These are phyloP conservation scores for Ophthalmolycus amberensis DNA, from an alignment of 2,113 vertebrate species.

Conservation along the genomic window DNA sequence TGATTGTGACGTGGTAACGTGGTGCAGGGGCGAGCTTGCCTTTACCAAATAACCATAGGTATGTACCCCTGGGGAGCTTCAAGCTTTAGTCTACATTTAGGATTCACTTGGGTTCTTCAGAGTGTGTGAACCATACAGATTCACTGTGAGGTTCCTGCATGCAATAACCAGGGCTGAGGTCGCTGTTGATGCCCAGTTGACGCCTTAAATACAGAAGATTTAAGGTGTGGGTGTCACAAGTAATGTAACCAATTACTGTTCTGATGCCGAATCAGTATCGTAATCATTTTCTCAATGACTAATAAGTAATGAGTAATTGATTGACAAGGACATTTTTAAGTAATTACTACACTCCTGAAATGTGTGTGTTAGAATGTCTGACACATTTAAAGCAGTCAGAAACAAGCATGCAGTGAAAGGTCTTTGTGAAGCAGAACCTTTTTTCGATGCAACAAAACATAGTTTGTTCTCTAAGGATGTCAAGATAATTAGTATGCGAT, in stretches of 20 bases:
- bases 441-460: conserved; percentile 13
- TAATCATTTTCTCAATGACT: neutral
- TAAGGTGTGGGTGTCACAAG: neutral
- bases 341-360: neutral
- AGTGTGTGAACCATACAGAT: neutral
- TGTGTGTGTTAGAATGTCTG: neutral
- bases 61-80: neutral
- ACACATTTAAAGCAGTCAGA: neutral
- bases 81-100: neutral
- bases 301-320: neutral
- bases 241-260: neutral
- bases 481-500: conserved; percentile 57
- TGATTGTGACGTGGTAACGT: no score
- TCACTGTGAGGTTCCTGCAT: neutral
- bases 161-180: neutral
- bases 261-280: neutral
- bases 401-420: neutral
- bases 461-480: conserved; percentile 47
- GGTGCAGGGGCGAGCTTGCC: neutral
- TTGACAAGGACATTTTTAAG: neutral
- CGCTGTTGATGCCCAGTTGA: neutral
- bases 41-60: neutral
- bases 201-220: neutral
- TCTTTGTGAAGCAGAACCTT: neutral
- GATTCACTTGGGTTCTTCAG: neutral